Evolutionary conservation across 2,888 invertebrate species (phyloP).

Genomic region (Spilosoma lubricipeda): DNA sequence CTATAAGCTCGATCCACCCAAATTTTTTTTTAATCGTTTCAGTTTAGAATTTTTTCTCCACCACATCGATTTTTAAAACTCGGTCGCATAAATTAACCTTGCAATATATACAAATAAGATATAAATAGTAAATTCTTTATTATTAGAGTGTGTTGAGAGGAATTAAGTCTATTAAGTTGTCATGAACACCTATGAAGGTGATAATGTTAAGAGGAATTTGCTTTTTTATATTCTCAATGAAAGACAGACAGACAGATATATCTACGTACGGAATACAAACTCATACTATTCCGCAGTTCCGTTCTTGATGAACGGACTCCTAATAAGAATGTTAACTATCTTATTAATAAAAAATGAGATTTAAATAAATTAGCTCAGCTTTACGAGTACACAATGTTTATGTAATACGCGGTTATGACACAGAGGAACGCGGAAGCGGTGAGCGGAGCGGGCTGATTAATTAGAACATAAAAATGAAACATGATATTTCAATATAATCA

Average conservation of each 20-base stretch:
- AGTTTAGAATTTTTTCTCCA: too few relatives aligned
- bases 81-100: too few relatives aligned
- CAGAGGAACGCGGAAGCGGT: slow-evolving; percentile 28
- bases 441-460: slow-evolving; percentile 15
- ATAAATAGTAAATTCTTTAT: too few relatives aligned
- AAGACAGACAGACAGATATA: not conserved
- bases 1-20: not conserved
- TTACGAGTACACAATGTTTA: slow-evolving; percentile 19
- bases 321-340: not conserved
- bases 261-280: not conserved
- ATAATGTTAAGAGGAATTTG: too few relatives aligned
- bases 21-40: too few relatives aligned
- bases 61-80: too few relatives aligned
- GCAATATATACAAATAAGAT: too few relatives aligned
- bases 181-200: too few relatives aligned
- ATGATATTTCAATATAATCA: slow-evolving; percentile 19
- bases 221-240: too few relatives aligned
- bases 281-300: not conserved
- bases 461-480: slow-evolving; percentile 21
- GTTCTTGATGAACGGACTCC: not conserved
- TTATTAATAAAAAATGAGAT: not conserved
- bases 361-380: slow-evolving; percentile 6
- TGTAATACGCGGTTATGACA: slow-evolving; percentile 26
- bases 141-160: too few relatives aligned
- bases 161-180: too few relatives aligned